Evolutionary conservation across 2,888 invertebrate genomes (phyloP), one percentile per base, ranked within the genome.

Genomic region (Eilema depressum): DNA sequence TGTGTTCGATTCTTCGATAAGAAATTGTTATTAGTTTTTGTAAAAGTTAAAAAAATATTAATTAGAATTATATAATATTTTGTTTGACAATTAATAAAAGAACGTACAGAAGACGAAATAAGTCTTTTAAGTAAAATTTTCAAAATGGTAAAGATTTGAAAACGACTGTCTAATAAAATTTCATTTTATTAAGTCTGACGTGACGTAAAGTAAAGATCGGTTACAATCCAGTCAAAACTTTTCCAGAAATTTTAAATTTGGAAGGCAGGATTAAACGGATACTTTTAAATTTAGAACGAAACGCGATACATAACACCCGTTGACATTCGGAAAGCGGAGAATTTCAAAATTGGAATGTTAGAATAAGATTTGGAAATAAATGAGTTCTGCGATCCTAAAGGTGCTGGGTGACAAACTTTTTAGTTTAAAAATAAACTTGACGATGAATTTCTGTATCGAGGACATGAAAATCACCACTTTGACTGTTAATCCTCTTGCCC

Each of bases 181-280:
- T 67, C 53, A 28, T 63, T 60, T 63, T 63, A 72, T 68, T 64
- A 67, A 14, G 28, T 68, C 63, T 71, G 64, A 73, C 72, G 61
- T 75, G 75, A 76, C 73, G 72, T 74, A 77, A 73, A 71, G 75
- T 82, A 73, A 74, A 60, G 28, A 71, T 79, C 70, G 73, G 75
- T 85, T 89, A 90, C 91, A 59, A 47, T 63, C 23, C 47, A 47
- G 90, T 91, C 92, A 90, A 92, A 93, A 92, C 92, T 91, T 93
- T 94, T 92, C 90, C 91, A 92, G 92, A 92, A 93, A 91, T 92
- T 78, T 91, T 93, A 93, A 93, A 93, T 93, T 92, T 92, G 88
- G 92, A 92, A 92, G 87, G 85, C 84, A 85, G 90, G 90, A 91
- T 92, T 93, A 91, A 93, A 91, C 89, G 87, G 80, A 89, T 89